A percentile compares a stretch with the other conserved stretches of the same genome.
phyloP scores from a whole-genome alignment of 2,113 vertebrate genomes.

The Erythrocercus mccallii region DNA sequence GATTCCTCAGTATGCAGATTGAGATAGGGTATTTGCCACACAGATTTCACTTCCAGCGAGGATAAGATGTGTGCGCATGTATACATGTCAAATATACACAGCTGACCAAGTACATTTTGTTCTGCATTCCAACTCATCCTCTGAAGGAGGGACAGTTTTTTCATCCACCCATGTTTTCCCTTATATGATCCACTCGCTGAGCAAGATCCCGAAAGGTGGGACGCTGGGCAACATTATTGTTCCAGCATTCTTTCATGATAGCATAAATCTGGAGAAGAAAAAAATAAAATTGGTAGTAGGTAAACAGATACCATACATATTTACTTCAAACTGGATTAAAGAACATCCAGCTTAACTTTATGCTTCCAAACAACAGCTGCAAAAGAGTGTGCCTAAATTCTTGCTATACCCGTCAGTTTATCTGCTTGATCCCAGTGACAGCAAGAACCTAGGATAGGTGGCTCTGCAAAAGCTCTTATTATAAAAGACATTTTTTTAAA shows the following conservation, averaged over 20 bases:
- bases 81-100: slow-evolving; percentile 24
- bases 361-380: background rate
- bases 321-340: background rate
- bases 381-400: background rate
- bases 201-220: slow-evolving; percentile 85
- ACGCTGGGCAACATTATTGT: slow-evolving; percentile 75
- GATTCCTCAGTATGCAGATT: slow-evolving; percentile 12
- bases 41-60: slow-evolving; percentile 26
- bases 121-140: slow-evolving; percentile 23
- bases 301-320: background rate
- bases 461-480: background rate
- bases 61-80: background rate
- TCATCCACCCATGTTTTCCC: slow-evolving; percentile 81
- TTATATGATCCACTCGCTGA: slow-evolving; percentile 80
- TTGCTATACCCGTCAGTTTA: background rate
- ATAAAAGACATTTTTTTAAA: background rate
- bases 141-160: background rate
- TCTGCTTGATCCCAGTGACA: background rate
- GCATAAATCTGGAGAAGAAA: slow-evolving; percentile 79
- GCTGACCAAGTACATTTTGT: slow-evolving; percentile 35
- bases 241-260: slow-evolving; percentile 94
- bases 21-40: slow-evolving; percentile 23
- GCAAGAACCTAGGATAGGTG: background rate
- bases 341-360: background rate
- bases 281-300: background rate